Conservation (phyloP, 2,797 vertebrate genomes). For the Mastacembelus armatus region DNA sequence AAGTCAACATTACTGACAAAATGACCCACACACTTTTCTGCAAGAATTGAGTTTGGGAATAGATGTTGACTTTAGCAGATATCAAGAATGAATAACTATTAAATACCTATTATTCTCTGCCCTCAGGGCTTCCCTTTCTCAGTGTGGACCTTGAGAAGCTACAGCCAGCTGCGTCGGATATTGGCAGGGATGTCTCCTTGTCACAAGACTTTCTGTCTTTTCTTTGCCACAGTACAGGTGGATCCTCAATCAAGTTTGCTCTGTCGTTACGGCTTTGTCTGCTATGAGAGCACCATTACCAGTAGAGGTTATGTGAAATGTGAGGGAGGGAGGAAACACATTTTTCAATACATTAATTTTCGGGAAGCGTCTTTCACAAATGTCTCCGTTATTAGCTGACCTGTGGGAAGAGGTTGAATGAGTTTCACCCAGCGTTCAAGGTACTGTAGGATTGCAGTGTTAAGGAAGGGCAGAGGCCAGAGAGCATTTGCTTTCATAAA, state of each 20-base stretch:
- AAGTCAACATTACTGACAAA: slow-evolving; percentile 60
- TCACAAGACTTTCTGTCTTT: slow-evolving; percentile 67
- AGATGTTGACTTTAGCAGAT: slow-evolving; percentile 41
- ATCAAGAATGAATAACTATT: slow-evolving; percentile 35
- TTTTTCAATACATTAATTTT: slow-evolving; percentile 84
- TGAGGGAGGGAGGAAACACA: slow-evolving; percentile 83
- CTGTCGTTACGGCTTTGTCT: slow-evolving; percentile 42
- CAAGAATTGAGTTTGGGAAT: slow-evolving; percentile 29
- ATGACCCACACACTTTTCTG: slow-evolving; percentile 51
- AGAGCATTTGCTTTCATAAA: slow-evolving; percentile 69
- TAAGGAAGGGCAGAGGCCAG: slow-evolving; percentile 76
- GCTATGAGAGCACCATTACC: slow-evolving; percentile 47
- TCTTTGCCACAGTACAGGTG: slow-evolving; percentile 73
- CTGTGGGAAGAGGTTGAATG: slow-evolving; percentile 71
- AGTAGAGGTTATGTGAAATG: slow-evolving; percentile 76
- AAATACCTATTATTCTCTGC: slow-evolving; percentile 37
- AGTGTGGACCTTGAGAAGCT: slow-evolving; percentile 71
- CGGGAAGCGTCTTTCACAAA: slow-evolving; percentile 87
- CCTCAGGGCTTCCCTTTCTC: slow-evolving; percentile 56
- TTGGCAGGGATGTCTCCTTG: slow-evolving; percentile 52
- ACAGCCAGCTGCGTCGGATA: slow-evolving; percentile 79
- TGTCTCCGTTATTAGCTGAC: slow-evolving; percentile 85
- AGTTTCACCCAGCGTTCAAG: slow-evolving; percentile 81
- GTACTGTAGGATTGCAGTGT: slow-evolving; percentile 73
- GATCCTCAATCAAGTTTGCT: slow-evolving; percentile 62